Evolutionary conservation across 1,140 invertebrate genomes (phyloP).

Genomic region (Tribolium madens): DNA sequence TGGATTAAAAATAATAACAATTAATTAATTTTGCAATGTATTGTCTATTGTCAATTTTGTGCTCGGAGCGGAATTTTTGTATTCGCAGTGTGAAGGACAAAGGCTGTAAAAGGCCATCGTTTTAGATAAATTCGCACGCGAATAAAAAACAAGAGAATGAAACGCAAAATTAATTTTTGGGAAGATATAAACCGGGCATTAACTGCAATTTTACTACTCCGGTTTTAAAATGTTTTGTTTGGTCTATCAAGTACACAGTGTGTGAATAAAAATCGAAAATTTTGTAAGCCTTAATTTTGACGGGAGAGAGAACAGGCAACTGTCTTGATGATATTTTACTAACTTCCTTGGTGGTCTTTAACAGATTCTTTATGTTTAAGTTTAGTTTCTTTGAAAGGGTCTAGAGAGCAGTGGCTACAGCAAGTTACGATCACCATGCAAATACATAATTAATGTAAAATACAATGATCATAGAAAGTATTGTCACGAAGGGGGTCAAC

Average conservation of each 20-base stretch:
- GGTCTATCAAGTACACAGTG: neutral
- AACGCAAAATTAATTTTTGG: neutral
- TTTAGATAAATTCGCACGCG: neutral
- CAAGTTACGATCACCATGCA: neutral
- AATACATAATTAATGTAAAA: slow-evolving; percentile 37
- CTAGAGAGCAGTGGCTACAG: neutral
- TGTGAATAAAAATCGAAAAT: neutral
- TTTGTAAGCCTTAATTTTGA: neutral
- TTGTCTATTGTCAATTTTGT: no score
- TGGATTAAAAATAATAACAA: no score
- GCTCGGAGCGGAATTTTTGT: no score
- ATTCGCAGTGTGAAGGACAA: neutral
- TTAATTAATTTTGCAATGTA: no score
- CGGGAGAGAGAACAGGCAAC: neutral
- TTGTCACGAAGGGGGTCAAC: no score
- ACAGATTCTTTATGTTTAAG: slow-evolving; percentile 3
- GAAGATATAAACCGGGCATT: neutral
- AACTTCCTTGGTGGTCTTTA: slow-evolving; percentile 35
- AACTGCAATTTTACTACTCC: neutral
- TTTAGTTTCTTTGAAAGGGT: slow-evolving; percentile 10
- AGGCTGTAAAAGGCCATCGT: neutral
- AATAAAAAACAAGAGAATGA: neutral
- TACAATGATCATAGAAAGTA: slow-evolving; percentile 11
- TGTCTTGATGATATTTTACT: slow-evolving; percentile 24
- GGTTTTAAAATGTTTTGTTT: neutral